phyloP scores from a whole-genome alignment of 2,113 vertebrate species.

The Axis porcinus region DNA sequence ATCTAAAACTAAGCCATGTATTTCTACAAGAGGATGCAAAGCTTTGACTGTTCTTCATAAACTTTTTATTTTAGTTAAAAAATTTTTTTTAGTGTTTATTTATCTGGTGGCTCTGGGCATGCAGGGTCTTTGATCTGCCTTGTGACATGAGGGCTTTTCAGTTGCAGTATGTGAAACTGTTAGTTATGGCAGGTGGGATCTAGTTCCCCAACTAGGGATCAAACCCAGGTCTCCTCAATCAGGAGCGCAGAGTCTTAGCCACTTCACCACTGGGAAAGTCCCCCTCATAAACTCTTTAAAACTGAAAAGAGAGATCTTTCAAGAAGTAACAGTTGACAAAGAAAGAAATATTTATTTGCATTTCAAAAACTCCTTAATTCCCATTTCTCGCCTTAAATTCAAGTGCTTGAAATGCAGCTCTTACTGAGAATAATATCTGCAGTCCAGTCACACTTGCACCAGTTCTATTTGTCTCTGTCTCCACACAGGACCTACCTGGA shows the following conservation, averaged over 20 bases:
- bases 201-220: not conserved
- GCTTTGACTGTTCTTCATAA: not conserved
- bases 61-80: not conserved
- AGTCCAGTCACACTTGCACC: fast-evolving
- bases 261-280: not conserved
- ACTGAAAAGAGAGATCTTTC: not conserved
- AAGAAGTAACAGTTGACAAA: not conserved
- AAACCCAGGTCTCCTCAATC: not conserved
- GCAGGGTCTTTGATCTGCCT: not conserved
- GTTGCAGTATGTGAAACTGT: not conserved
- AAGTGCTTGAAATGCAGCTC: not conserved
- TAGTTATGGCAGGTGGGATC: not conserved
- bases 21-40: not conserved
- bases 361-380: not conserved
- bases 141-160: not conserved
- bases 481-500: not conserved
- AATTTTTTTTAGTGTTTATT: not conserved
- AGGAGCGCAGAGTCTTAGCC: not conserved
- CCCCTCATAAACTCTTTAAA: not conserved
- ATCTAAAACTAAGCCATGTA: not conserved
- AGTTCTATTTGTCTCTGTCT: too few species aligned
- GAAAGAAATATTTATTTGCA: not conserved
- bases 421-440: not conserved
- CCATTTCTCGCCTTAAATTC: not conserved
- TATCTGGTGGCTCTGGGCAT: not conserved